phyloP scores from a whole-genome alignment of 2,113 vertebrate species.

The Gymnarchus niloticus region DNA sequence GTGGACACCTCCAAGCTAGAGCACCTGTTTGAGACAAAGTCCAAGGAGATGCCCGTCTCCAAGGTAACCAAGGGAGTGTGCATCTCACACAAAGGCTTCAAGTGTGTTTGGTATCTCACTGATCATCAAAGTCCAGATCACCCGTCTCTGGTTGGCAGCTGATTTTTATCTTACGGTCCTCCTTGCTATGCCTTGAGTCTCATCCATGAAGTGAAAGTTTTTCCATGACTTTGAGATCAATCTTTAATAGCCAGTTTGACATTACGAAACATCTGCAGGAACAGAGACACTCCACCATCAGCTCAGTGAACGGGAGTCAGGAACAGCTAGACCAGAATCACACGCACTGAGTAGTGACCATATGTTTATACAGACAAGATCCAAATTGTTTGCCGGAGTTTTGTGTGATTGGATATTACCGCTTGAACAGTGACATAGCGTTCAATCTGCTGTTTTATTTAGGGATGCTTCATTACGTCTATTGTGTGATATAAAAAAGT shows the following conservation, averaged over 20 bases:
- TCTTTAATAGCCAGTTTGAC: too few species aligned
- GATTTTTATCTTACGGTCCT: background rate
- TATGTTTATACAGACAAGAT: background rate
- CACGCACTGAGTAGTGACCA: too few species aligned
- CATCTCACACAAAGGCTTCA: background rate
- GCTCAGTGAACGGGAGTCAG: too few species aligned
- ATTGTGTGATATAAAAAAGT: too few species aligned
- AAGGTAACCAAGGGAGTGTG: constrained; percentile 71
- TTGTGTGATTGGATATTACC: too few species aligned
- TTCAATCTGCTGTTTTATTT: background rate
- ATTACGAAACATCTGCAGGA: too few species aligned
- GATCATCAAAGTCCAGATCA: background rate
- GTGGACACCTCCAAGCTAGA: constrained; percentile 93
- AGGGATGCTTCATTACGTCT: background rate
- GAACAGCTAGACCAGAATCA: too few species aligned
- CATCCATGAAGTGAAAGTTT: background rate
- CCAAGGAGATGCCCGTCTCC: constrained; percentile 90
- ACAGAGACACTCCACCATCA: too few species aligned
- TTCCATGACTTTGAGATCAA: background rate
- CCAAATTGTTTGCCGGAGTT: background rate
- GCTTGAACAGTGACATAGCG: background rate
- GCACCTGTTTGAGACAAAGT: constrained; percentile 95
- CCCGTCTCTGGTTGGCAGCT: background rate
- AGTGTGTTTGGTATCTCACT: background rate
- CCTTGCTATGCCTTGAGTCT: background rate